Evolutionary conservation across 2,113 vertebrate genomes (phyloP).

Genomic region (Paradoxurus hermaphroditus): DNA sequence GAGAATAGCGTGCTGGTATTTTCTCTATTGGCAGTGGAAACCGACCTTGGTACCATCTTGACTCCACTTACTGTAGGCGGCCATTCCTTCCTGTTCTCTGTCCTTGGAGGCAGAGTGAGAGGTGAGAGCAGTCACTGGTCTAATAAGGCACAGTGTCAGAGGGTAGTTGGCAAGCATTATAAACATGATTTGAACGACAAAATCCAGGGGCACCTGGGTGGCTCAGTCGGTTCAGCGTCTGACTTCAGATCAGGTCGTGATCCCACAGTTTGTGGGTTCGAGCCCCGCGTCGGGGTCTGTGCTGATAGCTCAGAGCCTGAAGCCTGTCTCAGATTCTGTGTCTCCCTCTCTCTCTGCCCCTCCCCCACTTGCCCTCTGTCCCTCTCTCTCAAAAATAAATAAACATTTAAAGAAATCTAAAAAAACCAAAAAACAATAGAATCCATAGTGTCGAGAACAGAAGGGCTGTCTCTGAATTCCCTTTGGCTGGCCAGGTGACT

Average conservation of each 20-base stretch:
- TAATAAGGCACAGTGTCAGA: background rate
- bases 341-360: too few relatives aligned
- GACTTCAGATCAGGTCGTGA: too few relatives aligned
- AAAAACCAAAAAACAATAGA: background rate
- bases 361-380: too few relatives aligned
- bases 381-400: too few relatives aligned
- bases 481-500: background rate
- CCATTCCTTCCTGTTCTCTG: background rate
- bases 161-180: background rate
- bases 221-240: too few relatives aligned
- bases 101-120: background rate
- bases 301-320: too few relatives aligned
- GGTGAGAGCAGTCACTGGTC: background rate
- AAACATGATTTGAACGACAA: background rate
- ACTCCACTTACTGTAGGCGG: background rate
- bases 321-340: too few relatives aligned
- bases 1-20: background rate
- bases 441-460: background rate
- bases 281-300: too few relatives aligned
- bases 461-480: background rate
- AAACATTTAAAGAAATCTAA: too few relatives aligned
- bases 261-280: too few relatives aligned
- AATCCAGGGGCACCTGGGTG: background rate
- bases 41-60: background rate
- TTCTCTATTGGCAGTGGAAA: background rate